Evolutionary conservation across 2,797 vertebrate genomes (phyloP), one percentile per base, ranked within the genome.

Genomic region (Odontamblyopus rebecca): DNA sequence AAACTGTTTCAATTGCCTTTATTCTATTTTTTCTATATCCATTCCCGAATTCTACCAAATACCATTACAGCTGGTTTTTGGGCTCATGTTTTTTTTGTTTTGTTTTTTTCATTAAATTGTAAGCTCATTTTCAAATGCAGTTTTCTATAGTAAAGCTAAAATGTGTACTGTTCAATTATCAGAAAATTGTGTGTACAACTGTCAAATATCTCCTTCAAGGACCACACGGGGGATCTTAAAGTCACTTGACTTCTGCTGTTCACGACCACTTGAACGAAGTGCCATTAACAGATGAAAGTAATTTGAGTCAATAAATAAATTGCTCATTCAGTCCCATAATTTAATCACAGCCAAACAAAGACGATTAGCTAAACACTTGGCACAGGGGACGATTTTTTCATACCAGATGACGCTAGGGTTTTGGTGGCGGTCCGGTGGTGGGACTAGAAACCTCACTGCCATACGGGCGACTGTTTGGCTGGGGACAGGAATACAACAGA

Each of bases 301-400:
- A 66, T 60, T 64, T 72, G 79, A 79, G 73, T 73, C 59, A 61
- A 80, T 57, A 69, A 81, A 76, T 75, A 57, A 79, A 83, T 82
- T 72, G 71, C 70, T 79, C 65, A 78, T 78, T 82, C 61, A 68
- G 66, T 71, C 67, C 62, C 67, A 57, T 86, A 81, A 88, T 84
- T 84, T 64, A 85, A 82, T 82, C 64, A 74, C 74, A 82, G 61
- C 53, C 54, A 61, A 77, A 82, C 75, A 88, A 86, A 88, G 72
- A 53, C 18, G 79, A 86, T 87, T 84, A 82, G 81, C 38, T 78
- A 71, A 86, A 86, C 48, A 77, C 70, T 82, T 88, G 82, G 81
- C 84, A 60, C 32, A 23, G 71, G 51, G 30, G 59, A 30, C 48
- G 41, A 1, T 59, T 78, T 75, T 23, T 80, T 79, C 74, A 74